Evolutionary conservation across 2,113 vertebrate genomes (phyloP).

Genomic region (Spea multiplicata): DNA sequence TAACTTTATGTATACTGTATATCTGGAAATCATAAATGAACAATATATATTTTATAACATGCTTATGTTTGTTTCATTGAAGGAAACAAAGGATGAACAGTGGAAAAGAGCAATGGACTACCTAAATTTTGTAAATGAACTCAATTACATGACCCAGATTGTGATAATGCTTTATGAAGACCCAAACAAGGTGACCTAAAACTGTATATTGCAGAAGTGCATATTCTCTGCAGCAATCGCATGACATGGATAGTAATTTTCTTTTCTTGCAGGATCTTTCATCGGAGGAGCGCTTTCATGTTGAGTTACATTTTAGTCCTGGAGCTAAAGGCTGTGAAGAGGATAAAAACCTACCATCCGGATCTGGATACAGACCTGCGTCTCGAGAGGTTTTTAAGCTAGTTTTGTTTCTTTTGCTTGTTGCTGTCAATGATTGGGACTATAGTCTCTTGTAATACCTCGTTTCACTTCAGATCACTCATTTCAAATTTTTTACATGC

Average conservation of each 20-base stretch:
- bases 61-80: neutral
- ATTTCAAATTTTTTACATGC: too few species aligned
- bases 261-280: constrained; percentile 70
- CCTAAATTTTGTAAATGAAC: constrained; percentile 83
- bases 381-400: constrained; percentile 75
- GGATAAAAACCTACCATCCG: constrained; percentile 85
- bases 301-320: constrained; percentile 87
- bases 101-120: constrained; percentile 92
- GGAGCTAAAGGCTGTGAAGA: constrained; percentile 89
- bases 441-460: too few species aligned
- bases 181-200: constrained; percentile 81
- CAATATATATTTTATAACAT: too few species aligned
- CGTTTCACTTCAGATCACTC: too few species aligned
- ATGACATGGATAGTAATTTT: neutral
- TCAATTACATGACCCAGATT: constrained; percentile 93
- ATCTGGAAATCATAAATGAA: too few species aligned
- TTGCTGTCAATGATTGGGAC: neutral
- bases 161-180: constrained; percentile 92
- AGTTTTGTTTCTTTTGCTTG: neutral
- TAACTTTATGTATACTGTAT: too few species aligned
- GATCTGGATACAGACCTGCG: constrained; percentile 86
- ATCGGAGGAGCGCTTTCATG: constrained; percentile 86
- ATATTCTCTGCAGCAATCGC: neutral
- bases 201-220: neutral
- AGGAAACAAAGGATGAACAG: constrained; percentile 87